Evolutionary conservation across 2,797 vertebrate species (phyloP).

Genomic region (Crypturellus tataupa): DNA sequence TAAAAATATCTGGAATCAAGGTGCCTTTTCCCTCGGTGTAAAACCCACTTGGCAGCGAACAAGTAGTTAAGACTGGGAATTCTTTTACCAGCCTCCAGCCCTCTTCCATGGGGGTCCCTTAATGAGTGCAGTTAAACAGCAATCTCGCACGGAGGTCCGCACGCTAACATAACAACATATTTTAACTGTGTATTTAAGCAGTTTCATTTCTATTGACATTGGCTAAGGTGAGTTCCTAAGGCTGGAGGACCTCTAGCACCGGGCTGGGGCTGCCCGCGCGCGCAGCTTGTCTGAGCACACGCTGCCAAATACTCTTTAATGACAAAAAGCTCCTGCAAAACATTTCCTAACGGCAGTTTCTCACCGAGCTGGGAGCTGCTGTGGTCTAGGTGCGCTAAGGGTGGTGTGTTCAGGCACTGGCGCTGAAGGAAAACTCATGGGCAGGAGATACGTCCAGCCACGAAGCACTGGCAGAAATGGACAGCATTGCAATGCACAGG

Average conservation of each 20-base stretch:
- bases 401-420: not conserved
- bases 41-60: constrained; percentile 26
- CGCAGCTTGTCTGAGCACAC: not conserved
- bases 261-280: not conserved
- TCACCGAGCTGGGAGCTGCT: not conserved
- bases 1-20: not conserved
- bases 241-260: not conserved
- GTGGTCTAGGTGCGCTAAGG: not conserved
- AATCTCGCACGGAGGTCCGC: constrained; percentile 66
- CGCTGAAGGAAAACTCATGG: not conserved
- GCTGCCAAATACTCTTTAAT: not conserved
- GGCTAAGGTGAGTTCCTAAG: constrained; percentile 28
- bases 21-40: not conserved
- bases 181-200: constrained; percentile 59
- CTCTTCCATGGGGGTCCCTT: constrained; percentile 5
- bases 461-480: fast-evolving
- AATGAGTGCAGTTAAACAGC: constrained; percentile 8
- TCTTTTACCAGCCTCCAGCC: not conserved
- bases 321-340: not conserved
- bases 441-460: not conserved
- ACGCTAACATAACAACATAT: constrained; percentile 63
- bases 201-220: constrained; percentile 53
- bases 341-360: not conserved
- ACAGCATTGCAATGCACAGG: too few species aligned
- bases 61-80: not conserved